phyloP scores from a whole-genome alignment of 2,888 invertebrate species.

The Noctuana brunneofusca region DNA sequence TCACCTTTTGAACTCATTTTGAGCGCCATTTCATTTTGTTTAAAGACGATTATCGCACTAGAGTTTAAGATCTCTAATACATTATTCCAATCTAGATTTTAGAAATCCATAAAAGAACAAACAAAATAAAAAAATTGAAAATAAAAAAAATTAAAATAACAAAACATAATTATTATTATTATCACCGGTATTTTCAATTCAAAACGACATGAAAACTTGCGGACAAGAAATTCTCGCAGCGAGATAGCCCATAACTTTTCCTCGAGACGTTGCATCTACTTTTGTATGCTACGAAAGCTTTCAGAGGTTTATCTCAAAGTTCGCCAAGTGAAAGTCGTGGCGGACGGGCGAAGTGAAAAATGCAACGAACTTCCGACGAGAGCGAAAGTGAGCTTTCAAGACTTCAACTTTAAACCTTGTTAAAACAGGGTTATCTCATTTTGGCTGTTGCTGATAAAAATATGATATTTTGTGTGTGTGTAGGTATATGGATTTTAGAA shows the following conservation, averaged over 20 bases:
- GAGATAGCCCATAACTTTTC: slow-evolving; percentile 26
- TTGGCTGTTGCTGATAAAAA: not conserved
- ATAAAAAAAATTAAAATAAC: not conserved
- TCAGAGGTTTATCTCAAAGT: slow-evolving; percentile 56
- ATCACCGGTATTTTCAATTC: not conserved
- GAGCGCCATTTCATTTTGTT: too few relatives aligned
- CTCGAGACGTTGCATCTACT: slow-evolving; percentile 23
- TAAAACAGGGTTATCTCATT: slow-evolving; percentile 29
- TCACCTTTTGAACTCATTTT: too few relatives aligned
- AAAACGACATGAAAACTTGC: slow-evolving; percentile 13
- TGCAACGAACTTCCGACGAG: slow-evolving; percentile 65
- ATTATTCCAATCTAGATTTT: too few relatives aligned
- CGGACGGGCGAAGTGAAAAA: slow-evolving; percentile 68
- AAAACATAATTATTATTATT: too few relatives aligned
- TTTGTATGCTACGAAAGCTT: slow-evolving; percentile 32
- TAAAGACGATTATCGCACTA: too few relatives aligned
- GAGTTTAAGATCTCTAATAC: too few relatives aligned
- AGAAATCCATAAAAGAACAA: too few relatives aligned
- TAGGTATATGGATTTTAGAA: too few relatives aligned
- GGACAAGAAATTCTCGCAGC: slow-evolving; percentile 2
- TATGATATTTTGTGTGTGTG: too few relatives aligned
- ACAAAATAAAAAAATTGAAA: not conserved
- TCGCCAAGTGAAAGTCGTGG: slow-evolving; percentile 62
- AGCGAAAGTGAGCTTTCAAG: slow-evolving; percentile 60
- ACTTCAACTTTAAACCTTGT: slow-evolving; percentile 41